Conservation (phyloP, 2,797 vertebrate genomes). For the Hippoglossus hippoglossus region DNA sequence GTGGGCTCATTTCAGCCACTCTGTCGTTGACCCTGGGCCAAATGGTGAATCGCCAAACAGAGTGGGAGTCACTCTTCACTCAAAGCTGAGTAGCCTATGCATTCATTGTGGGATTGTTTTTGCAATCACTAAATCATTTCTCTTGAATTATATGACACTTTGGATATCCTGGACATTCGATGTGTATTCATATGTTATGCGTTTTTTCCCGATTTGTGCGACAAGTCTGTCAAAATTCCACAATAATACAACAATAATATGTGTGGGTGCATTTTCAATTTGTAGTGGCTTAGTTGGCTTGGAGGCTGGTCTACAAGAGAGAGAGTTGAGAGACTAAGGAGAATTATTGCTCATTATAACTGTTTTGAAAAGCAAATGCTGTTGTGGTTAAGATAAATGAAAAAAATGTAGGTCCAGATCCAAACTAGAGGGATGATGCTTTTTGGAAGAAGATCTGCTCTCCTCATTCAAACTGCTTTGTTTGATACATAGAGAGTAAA, state of each 20-base stretch:
- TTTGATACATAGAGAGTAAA: not conserved
- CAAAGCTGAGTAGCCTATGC: not conserved
- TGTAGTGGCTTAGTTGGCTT: too few species aligned
- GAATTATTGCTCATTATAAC: not conserved
- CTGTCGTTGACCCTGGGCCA: constrained; percentile 23
- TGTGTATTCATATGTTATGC: too few species aligned
- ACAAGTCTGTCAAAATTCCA: too few species aligned
- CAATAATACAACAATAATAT: too few species aligned
- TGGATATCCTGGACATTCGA: too few species aligned
- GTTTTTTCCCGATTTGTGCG: too few species aligned
- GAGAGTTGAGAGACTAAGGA: not conserved
- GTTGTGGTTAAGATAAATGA: not conserved
- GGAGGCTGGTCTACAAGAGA: too few species aligned
- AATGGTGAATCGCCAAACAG: not conserved
- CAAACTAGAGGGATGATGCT: not conserved
- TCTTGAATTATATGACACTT: too few species aligned
- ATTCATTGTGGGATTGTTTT: not conserved
- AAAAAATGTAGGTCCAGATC: not conserved
- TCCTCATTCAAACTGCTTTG: not conserved
- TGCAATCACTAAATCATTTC: too few species aligned
- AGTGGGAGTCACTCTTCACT: not conserved
- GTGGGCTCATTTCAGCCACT: constrained; percentile 11
- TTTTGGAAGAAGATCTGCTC: not conserved
- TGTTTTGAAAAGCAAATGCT: not conserved
- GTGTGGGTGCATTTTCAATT: too few species aligned